phyloP scores from a whole-genome alignment of 2,888 invertebrate genomes.

The Campopleginae sp. region DNA sequence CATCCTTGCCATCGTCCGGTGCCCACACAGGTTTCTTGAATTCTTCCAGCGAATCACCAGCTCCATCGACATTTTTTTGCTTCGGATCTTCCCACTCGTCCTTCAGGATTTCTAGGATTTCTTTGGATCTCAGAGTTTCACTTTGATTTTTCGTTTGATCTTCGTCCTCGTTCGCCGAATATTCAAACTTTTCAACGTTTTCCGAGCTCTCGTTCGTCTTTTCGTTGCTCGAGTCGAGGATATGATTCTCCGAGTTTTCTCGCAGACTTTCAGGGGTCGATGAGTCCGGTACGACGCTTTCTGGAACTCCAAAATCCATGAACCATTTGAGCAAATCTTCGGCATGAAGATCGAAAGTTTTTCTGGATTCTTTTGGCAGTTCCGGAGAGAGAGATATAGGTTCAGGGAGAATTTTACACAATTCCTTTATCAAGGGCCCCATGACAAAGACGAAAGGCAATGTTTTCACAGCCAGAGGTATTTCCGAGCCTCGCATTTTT shows the following conservation, averaged over 20 bases:
- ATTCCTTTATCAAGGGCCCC: slow-evolving; percentile 78
- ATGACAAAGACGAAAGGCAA: slow-evolving; percentile 69
- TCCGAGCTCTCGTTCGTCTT: not conserved
- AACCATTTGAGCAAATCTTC: not conserved
- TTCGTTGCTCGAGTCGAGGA: not conserved
- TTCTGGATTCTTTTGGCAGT: not conserved
- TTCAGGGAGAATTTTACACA: slow-evolving; percentile 47
- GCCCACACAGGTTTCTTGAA: slow-evolving; percentile 67
- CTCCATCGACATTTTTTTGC: slow-evolving; percentile 18
- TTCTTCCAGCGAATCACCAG: slow-evolving; percentile 67
- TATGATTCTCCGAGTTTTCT: not conserved
- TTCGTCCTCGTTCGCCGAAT: not conserved
- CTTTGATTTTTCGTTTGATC: not conserved
- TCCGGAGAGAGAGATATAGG: not conserved
- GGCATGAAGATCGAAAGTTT: not conserved
- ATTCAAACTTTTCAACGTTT: slow-evolving; percentile 1
- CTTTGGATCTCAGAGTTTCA: slow-evolving; percentile 24
- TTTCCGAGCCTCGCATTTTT: slow-evolving; percentile 70
- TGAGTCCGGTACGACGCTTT: not conserved
- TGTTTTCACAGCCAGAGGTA: slow-evolving; percentile 47
- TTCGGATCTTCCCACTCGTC: slow-evolving; percentile 10
- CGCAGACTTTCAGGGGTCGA: not conserved
- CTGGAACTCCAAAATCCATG: not conserved
- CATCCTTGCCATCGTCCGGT: slow-evolving; percentile 59
- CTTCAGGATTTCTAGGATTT: slow-evolving; percentile 27